These are phyloP conservation scores for Scaptomyza hsui DNA, from an alignment of 1,140 invertebrate species.

Conservation along the genomic window DNA sequence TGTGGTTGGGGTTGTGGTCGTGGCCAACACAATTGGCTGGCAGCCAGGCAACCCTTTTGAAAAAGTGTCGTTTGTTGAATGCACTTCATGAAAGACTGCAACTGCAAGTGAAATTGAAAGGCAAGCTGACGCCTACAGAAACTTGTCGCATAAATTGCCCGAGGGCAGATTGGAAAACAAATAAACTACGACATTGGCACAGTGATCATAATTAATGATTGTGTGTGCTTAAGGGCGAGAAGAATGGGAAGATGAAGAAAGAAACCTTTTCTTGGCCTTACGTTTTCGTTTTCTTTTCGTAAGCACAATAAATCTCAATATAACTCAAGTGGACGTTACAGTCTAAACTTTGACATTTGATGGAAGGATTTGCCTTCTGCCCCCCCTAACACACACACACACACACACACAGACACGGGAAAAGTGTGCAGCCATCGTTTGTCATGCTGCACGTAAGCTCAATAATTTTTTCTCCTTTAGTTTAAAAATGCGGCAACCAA, in stretches of 20 bases:
- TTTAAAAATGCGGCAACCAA: constrained; percentile 27
- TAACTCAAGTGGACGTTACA: constrained; percentile 74
- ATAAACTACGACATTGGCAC: constrained; percentile 47
- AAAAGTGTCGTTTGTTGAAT: constrained; percentile 27
- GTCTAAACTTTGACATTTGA: constrained; percentile 76
- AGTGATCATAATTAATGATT: constrained; percentile 77
- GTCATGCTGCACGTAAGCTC: constrained; percentile 68
- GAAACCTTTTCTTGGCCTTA: constrained; percentile 7
- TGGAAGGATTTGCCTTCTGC: constrained; percentile 65
- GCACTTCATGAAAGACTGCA: constrained; percentile 54
- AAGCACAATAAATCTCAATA: constrained; percentile 76
- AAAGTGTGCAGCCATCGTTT: constrained; percentile 62
- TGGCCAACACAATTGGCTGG: constrained; percentile 18
- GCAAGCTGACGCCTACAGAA: constrained; percentile 48
- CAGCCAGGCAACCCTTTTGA: constrained; percentile 21
- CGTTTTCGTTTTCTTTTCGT: constrained; percentile 1
- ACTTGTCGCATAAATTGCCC: constrained; percentile 60
- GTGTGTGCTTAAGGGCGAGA: constrained; percentile 6
- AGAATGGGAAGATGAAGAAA: background rate
- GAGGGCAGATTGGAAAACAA: constrained; percentile 47
- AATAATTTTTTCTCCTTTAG: constrained; percentile 41
- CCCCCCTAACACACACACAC: constrained; percentile 13
- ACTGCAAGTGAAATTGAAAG: constrained; percentile 73
- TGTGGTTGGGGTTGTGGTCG: background rate
- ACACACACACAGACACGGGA: background rate